Base-by-base conservation (phyloP, 2,888 invertebrate genomes). In the Cynaeus angustus region DNA sequence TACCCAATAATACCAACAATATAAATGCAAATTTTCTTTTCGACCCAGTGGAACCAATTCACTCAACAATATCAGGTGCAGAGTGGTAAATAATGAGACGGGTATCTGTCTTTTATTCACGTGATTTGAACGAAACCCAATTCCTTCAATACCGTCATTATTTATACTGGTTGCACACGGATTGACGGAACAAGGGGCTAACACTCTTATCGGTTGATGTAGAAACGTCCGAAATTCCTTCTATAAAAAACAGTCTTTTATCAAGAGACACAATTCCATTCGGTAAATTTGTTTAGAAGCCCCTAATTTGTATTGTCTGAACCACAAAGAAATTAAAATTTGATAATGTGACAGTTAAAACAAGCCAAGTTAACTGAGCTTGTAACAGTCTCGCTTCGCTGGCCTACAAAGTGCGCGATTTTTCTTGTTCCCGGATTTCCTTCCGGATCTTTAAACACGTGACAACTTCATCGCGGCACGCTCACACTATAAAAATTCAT, bases 381-480 rank as follows among this genome's bases (percentile, higher is more conserved):
- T 41, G 45, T 45, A 58, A 45, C 46, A 46, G 61, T 61, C 46
- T 46, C 61, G 48, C 48, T 61, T 16, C 48, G 37, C 45, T 48
- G 48, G 26, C 3, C n/a, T 8, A 48, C 62, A 50, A 62, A 62
- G 62, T 50, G 26, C 21, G 52, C 38, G 52, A 50, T 62, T 62
- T 62, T 62, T 62, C 62, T 52, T 62, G 50, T 26, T 50, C 41
- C 62, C 38, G 62, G 52, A 48, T 59, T 59, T 52, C 50, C 50
- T 62, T 62, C 62, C 62, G 62, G 62, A 41, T 62, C 62, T 62
- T 62, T 62, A 62, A 62, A 38, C 62, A 62, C 52, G 62, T 62
- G 62, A 62, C 62, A 62, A 62, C 48, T 62, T 62, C 62, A 62
- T 62, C 30, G 30, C 26, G 46, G 16, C 61, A 45, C 56, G n/a